Percentiles rank a stretch among this genome's conserved stretches.
These are phyloP conservation scores for Nothura maculosa DNA, from an alignment of 2,797 vertebrate species.

Conservation along the genomic window DNA sequence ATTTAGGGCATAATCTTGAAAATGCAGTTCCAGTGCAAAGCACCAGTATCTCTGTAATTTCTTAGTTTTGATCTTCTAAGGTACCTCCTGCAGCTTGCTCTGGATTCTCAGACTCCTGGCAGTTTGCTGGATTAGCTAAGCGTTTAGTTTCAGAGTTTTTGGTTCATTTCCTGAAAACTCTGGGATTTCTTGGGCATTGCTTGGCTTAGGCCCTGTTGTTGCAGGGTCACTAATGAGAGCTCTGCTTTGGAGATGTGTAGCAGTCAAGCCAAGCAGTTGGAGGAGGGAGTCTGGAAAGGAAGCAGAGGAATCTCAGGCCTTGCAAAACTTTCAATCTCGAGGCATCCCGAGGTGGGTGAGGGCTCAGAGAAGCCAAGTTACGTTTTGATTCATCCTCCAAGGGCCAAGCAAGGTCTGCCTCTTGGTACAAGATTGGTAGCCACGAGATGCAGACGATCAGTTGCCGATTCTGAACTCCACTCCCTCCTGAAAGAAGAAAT, in stretches of 20 bases:
- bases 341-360: constrained; percentile 12
- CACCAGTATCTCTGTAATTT: constrained; percentile 23
- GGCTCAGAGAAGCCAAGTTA: not conserved
- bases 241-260: not conserved
- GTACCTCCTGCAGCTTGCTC: not conserved
- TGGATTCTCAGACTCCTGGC: not conserved
- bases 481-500: not conserved
- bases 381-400: not conserved
- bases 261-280: constrained; percentile 15
- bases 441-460: not conserved
- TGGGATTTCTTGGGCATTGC: constrained; percentile 2
- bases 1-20: constrained; percentile 52
- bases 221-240: constrained; percentile 48
- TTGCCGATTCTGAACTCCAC: not conserved
- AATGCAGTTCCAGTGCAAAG: constrained; percentile 25
- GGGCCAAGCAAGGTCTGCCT: not conserved
- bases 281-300: not conserved
- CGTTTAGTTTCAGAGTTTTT: constrained; percentile 28
- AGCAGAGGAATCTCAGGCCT: not conserved
- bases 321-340: not conserved
- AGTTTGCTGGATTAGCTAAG: constrained; percentile 53
- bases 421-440: not conserved
- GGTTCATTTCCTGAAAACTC: constrained; percentile 15
- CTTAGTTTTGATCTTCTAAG: not conserved
- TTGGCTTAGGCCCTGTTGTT: constrained; percentile 9